phyloP scores from a whole-genome alignment of 2,888 invertebrate genomes.

The Lasius fuliginosus region DNA sequence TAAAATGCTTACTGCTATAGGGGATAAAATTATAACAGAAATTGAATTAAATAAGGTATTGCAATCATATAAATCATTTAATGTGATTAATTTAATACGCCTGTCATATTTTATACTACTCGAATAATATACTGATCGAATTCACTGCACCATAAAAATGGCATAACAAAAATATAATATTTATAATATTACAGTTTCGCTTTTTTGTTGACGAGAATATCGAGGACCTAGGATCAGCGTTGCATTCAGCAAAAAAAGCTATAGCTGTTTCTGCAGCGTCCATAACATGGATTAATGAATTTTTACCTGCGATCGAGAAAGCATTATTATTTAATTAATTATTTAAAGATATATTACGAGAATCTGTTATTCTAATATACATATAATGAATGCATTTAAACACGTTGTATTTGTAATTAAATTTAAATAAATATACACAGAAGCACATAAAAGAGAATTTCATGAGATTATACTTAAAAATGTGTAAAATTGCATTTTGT shows the following conservation, averaged over 20 bases:
- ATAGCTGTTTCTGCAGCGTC: conserved; percentile 64
- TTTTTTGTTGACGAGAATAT: conserved; percentile 67
- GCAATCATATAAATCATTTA: not conserved
- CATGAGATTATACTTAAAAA: not conserved
- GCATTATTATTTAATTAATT: not conserved
- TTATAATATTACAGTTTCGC: conserved; percentile 71
- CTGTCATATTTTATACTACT: not conserved
- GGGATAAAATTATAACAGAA: conserved; percentile 69
- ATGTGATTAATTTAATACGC: not conserved
- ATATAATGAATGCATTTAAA: not conserved
- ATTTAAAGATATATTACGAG: not conserved
- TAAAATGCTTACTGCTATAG: conserved; percentile 74
- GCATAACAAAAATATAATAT: not conserved
- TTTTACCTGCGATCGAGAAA: conserved; percentile 63
- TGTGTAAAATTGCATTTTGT: not conserved
- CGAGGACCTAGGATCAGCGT: conserved; percentile 62
- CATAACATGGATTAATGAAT: conserved; percentile 73
- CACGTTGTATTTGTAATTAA: not conserved
- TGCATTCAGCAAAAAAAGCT: conserved; percentile 65
- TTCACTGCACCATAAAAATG: not conserved
- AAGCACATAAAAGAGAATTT: not conserved
- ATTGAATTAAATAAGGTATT: conserved; percentile 76
- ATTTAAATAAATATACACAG: not conserved
- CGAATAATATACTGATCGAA: not conserved
- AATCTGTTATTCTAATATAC: not conserved